Base-by-base conservation (phyloP, 1,140 invertebrate species). In the Lithobius niger region DNA sequence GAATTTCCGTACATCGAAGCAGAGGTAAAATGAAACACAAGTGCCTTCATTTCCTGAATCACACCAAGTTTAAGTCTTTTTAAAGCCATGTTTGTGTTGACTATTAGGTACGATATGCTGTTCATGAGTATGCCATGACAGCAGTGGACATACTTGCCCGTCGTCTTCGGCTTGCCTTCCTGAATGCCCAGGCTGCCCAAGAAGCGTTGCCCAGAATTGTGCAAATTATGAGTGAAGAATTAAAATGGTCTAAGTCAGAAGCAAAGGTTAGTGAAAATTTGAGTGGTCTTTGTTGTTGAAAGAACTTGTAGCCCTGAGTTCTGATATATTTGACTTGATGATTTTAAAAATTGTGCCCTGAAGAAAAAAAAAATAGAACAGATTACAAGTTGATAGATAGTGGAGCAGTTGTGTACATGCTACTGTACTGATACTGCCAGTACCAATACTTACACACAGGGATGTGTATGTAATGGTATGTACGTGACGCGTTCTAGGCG, bases 1-100 rank as follows among this genome's bases (percentile, higher is more conserved):
- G 93, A 98, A 71, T 99, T 97, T 69, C 95, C 96, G 0, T 99
- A 99, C 67, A 91, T 99, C 64, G 96, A 98, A 69, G 95, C 94
- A 18, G 95, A 99, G 78, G 90, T 96, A 61, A 57, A 52, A 62
- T 56, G 16, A 26, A 26, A 6, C 22, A 61, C 22, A n/a, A 36
- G 31, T 36, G n/a, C 31, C 10, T 36, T 36, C n/a, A 10, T 36
- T 36, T 36, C 10, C 31, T 36, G 10, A 36, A 36, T 36, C 10
- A 10, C 31, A 36, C 31, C 31, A n/a, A 36, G 10, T 36, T 36
- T 36, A 10, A 10, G 10, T 36, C 31, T 36, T 36, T 10, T n/a
- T 21, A 24, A 57, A 10, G 24, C 10, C 6, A 56, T 3, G 31
- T 18, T 25, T 18, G 25, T 36, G 22, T 15, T 36, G n/a, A 28